A percentile compares a stretch with the other conserved stretches of the same genome.
Evolutionary conservation across 1,140 invertebrate genomes (phyloP).

Genomic region (Eupeodes corollae): DNA sequence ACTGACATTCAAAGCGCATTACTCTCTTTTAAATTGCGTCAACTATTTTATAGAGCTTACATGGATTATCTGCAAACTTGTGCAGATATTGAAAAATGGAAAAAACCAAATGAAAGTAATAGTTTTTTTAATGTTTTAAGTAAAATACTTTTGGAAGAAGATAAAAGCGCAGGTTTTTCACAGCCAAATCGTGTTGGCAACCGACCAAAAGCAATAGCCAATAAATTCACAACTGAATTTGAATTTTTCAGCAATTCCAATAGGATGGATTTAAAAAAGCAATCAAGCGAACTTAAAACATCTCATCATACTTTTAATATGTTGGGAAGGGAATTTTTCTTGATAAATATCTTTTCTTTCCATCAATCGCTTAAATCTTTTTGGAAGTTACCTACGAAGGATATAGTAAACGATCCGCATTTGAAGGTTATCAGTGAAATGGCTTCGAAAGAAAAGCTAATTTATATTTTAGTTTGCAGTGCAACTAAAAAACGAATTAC

Average conservation of each 20-base stretch:
- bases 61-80: constrained; percentile 19
- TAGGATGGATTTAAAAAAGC: constrained; percentile 2
- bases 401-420: constrained; percentile 15
- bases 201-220: constrained; percentile 7
- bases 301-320: background rate
- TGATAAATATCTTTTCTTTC: constrained; percentile 11
- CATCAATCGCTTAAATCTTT: constrained; percentile 8
- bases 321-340: constrained; percentile 20
- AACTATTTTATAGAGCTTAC: constrained; percentile 53
- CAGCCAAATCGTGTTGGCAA: constrained; percentile 7
- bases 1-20: constrained; percentile 54
- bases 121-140: constrained; percentile 12
- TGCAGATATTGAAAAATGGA: constrained; percentile 11
- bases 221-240: constrained; percentile 10
- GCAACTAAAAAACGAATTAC: constrained; percentile 17
- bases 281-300: background rate
- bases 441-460: constrained; percentile 15
- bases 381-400: constrained; percentile 2
- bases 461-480: constrained; percentile 23
- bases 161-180: constrained; percentile 10
- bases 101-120: constrained; percentile 1
- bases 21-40: constrained; percentile 57
- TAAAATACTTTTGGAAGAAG: constrained; percentile 17
- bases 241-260: background rate
- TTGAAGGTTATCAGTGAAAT: constrained; percentile 8